Evolutionary conservation across 2,888 invertebrate genomes (phyloP).

Genomic region (Adelphocoris suturalis): DNA sequence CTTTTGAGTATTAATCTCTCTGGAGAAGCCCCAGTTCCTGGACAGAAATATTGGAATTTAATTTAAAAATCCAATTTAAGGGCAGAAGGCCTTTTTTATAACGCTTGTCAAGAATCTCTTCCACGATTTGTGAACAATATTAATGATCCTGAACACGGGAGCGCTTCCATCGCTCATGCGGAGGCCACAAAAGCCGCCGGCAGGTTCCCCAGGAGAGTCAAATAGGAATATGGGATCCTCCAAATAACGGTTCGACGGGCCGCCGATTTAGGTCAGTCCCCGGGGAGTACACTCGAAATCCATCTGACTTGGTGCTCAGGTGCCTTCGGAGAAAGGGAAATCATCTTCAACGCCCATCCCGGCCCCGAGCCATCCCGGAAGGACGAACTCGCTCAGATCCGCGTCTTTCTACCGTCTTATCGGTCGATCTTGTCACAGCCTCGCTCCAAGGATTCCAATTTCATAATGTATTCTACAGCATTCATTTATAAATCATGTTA

Average conservation of each 20-base stretch:
- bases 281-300: slow-evolving; percentile 49
- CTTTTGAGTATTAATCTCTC: too few species aligned
- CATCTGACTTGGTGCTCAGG: slow-evolving; percentile 56
- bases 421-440: neutral
- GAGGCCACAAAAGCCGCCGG: neutral
- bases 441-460: neutral
- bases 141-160: neutral
- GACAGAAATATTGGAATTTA: too few species aligned
- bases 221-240: slow-evolving; percentile 59
- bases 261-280: slow-evolving; percentile 60
- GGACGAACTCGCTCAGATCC: neutral
- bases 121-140: neutral
- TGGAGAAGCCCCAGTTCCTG: too few species aligned
- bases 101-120: neutral
- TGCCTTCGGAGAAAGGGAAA: slow-evolving; percentile 58
- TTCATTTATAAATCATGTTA: too few species aligned
- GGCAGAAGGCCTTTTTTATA: too few species aligned
- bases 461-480: neutral
- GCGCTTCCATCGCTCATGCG: neutral
- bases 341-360: neutral
- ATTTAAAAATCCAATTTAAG: too few species aligned
- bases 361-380: neutral
- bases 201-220: slow-evolving; percentile 19
- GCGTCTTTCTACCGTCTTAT: neutral
- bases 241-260: slow-evolving; percentile 55